Conservation (phyloP, 2,888 invertebrate species). For the Troides helena region DNA sequence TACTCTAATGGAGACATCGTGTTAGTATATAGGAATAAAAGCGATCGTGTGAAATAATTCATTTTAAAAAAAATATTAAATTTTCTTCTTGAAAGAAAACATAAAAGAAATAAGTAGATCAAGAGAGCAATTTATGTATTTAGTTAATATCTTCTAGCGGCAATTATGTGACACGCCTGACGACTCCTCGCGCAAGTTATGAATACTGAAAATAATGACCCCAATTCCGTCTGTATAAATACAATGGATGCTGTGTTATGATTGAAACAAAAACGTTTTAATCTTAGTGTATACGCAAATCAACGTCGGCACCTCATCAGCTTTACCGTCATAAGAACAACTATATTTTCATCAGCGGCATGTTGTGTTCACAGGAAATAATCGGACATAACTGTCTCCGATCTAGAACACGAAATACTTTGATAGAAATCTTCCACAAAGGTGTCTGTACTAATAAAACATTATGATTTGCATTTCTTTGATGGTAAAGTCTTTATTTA, state of each 20-base stretch:
- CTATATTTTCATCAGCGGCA: slow-evolving; percentile 26
- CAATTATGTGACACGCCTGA: not conserved
- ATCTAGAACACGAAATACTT: slow-evolving; percentile 22
- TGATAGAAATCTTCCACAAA: slow-evolving; percentile 19
- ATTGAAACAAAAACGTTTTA: not conserved
- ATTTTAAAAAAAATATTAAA: no score
- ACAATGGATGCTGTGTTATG: not conserved
- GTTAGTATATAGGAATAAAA: no score
- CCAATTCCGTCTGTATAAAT: slow-evolving; percentile 4
- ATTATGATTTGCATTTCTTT: slow-evolving; percentile 3
- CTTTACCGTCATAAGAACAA: slow-evolving; percentile 10
- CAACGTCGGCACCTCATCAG: slow-evolving; percentile 12
- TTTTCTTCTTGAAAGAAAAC: no score
- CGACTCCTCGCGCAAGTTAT: not conserved
- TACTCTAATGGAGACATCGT: no score
- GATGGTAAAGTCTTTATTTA: slow-evolving; percentile 11
- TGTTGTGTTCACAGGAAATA: slow-evolving; percentile 8
- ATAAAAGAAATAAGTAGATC: not conserved
- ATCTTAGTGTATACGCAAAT: slow-evolving; percentile 1
- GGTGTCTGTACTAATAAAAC: slow-evolving; percentile 11
- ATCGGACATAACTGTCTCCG: slow-evolving; percentile 23
- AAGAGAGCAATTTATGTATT: not conserved
- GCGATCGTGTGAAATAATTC: no score
- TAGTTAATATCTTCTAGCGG: not conserved
- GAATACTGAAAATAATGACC: not conserved